These are phyloP conservation scores for Chionis minor DNA, from an alignment of 2,113 vertebrate species.

Conservation along the genomic window DNA sequence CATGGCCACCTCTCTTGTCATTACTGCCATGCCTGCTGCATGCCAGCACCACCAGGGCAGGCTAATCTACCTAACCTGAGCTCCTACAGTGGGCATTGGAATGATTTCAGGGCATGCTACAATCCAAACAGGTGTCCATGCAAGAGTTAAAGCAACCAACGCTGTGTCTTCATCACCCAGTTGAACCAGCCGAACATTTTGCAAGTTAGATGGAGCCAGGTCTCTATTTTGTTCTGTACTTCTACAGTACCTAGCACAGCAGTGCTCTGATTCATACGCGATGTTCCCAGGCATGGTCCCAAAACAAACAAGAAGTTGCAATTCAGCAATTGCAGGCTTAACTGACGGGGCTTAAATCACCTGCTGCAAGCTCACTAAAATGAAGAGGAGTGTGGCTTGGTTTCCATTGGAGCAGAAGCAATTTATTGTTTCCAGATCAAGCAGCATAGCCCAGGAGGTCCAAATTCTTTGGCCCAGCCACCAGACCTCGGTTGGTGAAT, in stretches of 20 bases:
- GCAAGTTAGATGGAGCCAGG: not conserved
- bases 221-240: not conserved
- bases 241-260: not conserved
- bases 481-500: not conserved
- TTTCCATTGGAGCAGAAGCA: not conserved
- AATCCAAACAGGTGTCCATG: not conserved
- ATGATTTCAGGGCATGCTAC: not conserved
- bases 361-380: not conserved
- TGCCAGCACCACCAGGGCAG: not conserved
- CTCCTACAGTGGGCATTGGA: not conserved
- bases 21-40: not conserved
- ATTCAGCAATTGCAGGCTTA: not conserved
- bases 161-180: not conserved
- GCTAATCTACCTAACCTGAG: not conserved
- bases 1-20: not conserved
- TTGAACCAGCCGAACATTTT: not conserved
- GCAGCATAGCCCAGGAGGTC: not conserved
- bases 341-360: not conserved
- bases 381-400: not conserved
- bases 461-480: not conserved
- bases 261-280: not conserved
- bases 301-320: constrained; percentile 30
- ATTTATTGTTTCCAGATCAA: not conserved
- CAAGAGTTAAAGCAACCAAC: not conserved
- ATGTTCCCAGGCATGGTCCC: not conserved